phyloP scores from a whole-genome alignment of 2,888 invertebrate genomes.

The Linyphia triangularis region DNA sequence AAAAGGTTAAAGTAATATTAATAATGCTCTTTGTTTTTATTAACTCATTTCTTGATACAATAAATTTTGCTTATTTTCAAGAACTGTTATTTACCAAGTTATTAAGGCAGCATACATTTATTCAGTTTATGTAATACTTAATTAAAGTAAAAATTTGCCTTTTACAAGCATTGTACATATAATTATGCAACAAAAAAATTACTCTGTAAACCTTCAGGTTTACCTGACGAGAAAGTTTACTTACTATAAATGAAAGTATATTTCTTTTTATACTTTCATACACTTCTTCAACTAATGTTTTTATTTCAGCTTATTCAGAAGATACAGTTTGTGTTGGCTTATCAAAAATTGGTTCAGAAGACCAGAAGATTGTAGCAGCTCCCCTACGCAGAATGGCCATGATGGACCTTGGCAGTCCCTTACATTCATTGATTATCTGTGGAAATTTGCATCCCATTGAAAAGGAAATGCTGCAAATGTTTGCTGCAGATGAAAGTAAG shows the following conservation, averaged over 20 bases:
- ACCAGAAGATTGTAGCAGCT: conserved; percentile 86
- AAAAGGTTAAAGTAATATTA: no score
- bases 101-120: no score
- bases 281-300: neutral
- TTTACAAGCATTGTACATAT: no score
- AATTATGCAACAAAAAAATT: no score
- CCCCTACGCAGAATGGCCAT: conserved; percentile 87
- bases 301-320: conserved; percentile 79
- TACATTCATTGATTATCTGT: conserved; percentile 95
- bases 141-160: no score
- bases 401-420: conserved; percentile 89
- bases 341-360: conserved; percentile 92
- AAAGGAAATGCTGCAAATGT: conserved; percentile 86
- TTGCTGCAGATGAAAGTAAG: conserved; percentile 77
- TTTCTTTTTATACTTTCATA: neutral
- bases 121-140: no score
- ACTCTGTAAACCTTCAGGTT: neutral
- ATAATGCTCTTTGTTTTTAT: no score
- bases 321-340: conserved; percentile 90
- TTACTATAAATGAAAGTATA: neutral
- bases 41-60: no score
- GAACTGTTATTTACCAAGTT: no score
- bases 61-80: no score
- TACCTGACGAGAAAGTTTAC: neutral
- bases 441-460: conserved; percentile 93